phyloP scores from a whole-genome alignment of 2,797 vertebrate genomes.

The Sebastiscus tertius region DNA sequence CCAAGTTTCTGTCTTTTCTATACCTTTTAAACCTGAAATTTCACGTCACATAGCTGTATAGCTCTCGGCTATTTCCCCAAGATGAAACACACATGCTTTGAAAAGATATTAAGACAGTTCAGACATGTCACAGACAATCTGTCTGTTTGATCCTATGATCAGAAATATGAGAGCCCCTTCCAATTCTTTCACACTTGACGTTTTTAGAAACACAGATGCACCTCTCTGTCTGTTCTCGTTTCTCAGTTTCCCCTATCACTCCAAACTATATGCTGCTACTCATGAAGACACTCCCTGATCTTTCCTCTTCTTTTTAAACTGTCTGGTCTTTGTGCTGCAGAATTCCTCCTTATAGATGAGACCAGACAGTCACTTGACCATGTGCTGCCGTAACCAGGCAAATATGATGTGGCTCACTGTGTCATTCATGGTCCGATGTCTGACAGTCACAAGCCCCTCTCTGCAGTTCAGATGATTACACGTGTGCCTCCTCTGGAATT shows the following conservation, averaged over 20 bases:
- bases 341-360: constrained; percentile 17
- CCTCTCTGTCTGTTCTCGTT: neutral
- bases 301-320: constrained; percentile 6
- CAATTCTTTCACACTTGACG: constrained; percentile 1
- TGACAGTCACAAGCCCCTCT: constrained; percentile 69
- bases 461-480: constrained; percentile 70
- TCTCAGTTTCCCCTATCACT: neutral
- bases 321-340: neutral
- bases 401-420: constrained; percentile 57
- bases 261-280: neutral
- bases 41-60: constrained; percentile 26
- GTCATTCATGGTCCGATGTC: constrained; percentile 69
- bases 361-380: constrained; percentile 63
- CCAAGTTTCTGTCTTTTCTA: constrained; percentile 1
- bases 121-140: constrained; percentile 16
- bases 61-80: constrained; percentile 26
- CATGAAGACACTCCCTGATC: neutral
- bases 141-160: constrained; percentile 30
- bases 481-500: constrained; percentile 72
- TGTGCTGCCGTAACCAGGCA: constrained; percentile 45
- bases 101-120: constrained; percentile 31
- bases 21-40: constrained; percentile 28
- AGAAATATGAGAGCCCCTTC: constrained; percentile 18
- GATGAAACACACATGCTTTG: constrained; percentile 56
- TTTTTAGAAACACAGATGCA: constrained; percentile 6